Conservation (phyloP, 2,797 vertebrate species). For the Cyprinodon diabolis region DNA sequence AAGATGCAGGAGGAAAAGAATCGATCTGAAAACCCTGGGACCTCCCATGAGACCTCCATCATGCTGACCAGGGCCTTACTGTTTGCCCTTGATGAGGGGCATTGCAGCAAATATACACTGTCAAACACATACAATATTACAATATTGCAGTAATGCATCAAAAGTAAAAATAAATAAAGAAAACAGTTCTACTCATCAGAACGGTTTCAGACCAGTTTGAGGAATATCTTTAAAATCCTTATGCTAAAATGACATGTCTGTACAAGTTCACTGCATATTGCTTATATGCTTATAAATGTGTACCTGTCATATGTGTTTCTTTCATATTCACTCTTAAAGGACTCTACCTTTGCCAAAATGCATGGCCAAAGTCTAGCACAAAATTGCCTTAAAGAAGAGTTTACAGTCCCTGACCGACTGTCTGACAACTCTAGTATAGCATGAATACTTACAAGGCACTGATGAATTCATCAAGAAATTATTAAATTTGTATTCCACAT, state of each 20-base stretch:
- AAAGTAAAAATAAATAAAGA: conserved; percentile 43
- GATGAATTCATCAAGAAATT: too few species aligned
- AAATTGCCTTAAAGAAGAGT: background rate
- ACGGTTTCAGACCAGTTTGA: conserved; percentile 1
- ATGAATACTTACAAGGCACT: too few species aligned
- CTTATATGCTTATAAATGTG: background rate
- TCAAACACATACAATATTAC: conserved; percentile 18
- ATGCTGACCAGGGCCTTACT: conserved; percentile 75
- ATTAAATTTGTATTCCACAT: too few species aligned
- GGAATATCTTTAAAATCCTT: background rate
- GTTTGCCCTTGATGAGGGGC: conserved; percentile 75
- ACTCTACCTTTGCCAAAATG: background rate
- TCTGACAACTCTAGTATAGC: too few species aligned
- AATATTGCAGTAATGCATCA: conserved; percentile 54
- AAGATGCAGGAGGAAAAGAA: conserved; percentile 64
- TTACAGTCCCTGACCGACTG: too few species aligned
- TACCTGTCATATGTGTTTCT: background rate
- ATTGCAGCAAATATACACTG: conserved; percentile 70
- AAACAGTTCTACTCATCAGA: background rate
- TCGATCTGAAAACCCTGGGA: conserved; percentile 69
- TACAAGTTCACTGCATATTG: background rate
- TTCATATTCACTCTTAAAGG: background rate
- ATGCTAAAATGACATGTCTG: background rate
- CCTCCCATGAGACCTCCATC: conserved; percentile 65
- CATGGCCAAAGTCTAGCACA: too few species aligned